phyloP scores from a whole-genome alignment of 2,888 invertebrate genomes.

The Cephus nigrinus region DNA sequence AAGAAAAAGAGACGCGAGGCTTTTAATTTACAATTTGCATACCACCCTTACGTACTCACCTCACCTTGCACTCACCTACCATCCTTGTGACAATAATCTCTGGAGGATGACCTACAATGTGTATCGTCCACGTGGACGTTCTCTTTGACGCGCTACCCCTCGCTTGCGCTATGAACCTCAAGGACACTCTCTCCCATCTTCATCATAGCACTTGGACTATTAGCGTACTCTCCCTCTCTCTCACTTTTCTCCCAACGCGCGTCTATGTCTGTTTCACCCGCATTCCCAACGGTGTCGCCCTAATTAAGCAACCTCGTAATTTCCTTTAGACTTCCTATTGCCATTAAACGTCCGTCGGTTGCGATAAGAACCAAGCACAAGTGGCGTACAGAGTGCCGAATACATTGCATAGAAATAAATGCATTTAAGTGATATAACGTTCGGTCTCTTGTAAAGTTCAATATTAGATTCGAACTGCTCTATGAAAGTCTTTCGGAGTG shows the following conservation, averaged over 20 bases:
- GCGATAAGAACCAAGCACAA: neutral
- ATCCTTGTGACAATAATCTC: slow-evolving; percentile 6
- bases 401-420: neutral
- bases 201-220: neutral
- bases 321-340: slow-evolving; percentile 19
- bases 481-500: neutral
- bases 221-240: neutral
- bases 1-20: neutral
- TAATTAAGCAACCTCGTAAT: slow-evolving; percentile 39
- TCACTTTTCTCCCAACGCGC: slow-evolving; percentile 1
- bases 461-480: neutral
- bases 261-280: neutral
- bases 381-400: neutral
- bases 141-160: slow-evolving; percentile 7
- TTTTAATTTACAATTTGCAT: neutral
- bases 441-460: neutral
- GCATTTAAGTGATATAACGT: neutral
- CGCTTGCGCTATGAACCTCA: neutral
- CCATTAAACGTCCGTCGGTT: neutral
- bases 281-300: slow-evolving; percentile 17
- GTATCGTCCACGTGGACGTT: slow-evolving; percentile 1
- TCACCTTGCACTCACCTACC: no score
- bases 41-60: neutral
- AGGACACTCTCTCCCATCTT: slow-evolving; percentile 11
- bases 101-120: neutral